Conservation (phyloP, 2,797 vertebrate genomes). For the Rhabdophis nuchalis region DNA sequence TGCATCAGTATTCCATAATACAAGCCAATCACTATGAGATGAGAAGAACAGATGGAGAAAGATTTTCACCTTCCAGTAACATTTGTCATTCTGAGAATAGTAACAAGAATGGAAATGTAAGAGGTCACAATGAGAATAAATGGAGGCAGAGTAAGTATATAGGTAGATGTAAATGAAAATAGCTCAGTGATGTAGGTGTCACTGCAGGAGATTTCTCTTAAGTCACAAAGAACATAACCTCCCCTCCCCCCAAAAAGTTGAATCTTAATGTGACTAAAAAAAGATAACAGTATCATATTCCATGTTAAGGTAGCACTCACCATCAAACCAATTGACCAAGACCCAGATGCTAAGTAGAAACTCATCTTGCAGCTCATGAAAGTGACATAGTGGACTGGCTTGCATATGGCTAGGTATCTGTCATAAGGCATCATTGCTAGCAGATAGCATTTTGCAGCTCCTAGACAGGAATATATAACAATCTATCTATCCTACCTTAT, state of each 20-base stretch:
- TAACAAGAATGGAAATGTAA: constrained; percentile 43
- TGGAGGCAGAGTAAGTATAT: neutral
- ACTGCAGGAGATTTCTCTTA: neutral
- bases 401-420: neutral
- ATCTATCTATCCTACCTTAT: too few relatives aligned
- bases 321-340: neutral
- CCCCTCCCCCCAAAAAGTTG: constrained; percentile 37
- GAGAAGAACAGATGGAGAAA: constrained; percentile 35
- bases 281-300: neutral
- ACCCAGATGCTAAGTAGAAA: neutral
- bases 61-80: neutral
- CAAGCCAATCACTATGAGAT: constrained; percentile 48
- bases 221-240: neutral
- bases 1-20: constrained; percentile 59
- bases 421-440: neutral
- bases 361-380: constrained; percentile 7
- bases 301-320: neutral
- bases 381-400: constrained; percentile 2
- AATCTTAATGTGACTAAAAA: constrained; percentile 34
- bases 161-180: neutral
- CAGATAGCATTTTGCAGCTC: neutral
- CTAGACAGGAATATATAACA: neutral
- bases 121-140: constrained; percentile 48
- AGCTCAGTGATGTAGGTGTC: neutral
- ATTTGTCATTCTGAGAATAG: constrained; percentile 48